phyloP scores from a whole-genome alignment of 2,888 invertebrate genomes.

The Lasiommata megera region DNA sequence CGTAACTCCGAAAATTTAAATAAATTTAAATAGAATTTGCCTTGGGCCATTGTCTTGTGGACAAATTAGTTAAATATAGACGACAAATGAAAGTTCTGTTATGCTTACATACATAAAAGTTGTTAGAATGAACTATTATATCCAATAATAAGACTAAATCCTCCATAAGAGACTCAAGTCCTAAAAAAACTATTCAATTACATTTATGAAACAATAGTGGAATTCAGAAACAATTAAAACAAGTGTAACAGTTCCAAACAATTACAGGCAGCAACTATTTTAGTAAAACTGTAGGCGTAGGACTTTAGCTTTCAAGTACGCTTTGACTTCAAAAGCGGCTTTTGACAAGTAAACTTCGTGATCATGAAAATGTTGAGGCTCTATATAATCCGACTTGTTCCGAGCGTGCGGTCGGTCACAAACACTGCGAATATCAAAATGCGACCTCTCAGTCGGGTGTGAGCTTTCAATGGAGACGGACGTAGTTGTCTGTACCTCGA shows the following conservation, averaged over 20 bases:
- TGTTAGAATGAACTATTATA: no score
- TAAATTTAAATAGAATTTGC: no score
- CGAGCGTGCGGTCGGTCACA: slow-evolving; percentile 52
- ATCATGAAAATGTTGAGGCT: slow-evolving; percentile 65
- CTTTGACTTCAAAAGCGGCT: background rate
- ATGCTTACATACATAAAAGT: no score
- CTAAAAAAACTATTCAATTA: no score
- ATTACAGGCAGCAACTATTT: background rate
- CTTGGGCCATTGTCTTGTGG: no score
- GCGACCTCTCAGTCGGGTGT: slow-evolving; percentile 56
- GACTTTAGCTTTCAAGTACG: background rate
- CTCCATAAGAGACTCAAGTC: no score
- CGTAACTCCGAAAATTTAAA: no score
- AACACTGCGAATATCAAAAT: slow-evolving; percentile 41
- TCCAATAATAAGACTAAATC: no score
- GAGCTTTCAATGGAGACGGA: slow-evolving; percentile 44
- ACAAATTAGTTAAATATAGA: no score
- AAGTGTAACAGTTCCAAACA: background rate
- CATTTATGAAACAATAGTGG: no score
- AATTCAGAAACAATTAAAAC: no score
- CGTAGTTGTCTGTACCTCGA: slow-evolving; percentile 36
- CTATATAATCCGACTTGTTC: slow-evolving; percentile 58
- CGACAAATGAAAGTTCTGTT: no score
- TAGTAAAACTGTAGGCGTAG: background rate
- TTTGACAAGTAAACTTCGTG: slow-evolving; percentile 24